A percentile compares a stretch with the other conserved stretches of the same genome.
These are phyloP conservation scores for Scaeva pyrastri DNA, from an alignment of 2,888 invertebrate genomes.

Conservation along the genomic window DNA sequence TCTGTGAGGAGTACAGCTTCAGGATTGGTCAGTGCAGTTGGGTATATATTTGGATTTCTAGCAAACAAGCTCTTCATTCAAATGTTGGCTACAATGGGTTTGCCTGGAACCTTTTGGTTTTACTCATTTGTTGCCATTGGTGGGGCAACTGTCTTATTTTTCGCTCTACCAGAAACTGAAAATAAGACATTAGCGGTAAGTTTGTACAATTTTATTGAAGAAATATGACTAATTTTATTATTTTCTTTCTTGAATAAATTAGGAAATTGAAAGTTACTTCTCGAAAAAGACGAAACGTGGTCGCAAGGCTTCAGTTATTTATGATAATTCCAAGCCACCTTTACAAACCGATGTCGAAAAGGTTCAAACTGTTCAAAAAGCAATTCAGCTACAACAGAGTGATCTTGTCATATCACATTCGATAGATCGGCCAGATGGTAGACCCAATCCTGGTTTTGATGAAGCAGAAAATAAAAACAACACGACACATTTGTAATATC, in stretches of 20 bases:
- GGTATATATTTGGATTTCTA: slow-evolving; percentile 90
- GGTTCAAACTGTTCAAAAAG: slow-evolving; percentile 79
- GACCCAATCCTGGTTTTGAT: slow-evolving; percentile 80
- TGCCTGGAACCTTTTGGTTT: slow-evolving; percentile 90
- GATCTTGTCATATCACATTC: slow-evolving; percentile 78
- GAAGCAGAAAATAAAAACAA: slow-evolving; percentile 79
- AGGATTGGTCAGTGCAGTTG: slow-evolving; percentile 89
- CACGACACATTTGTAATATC: slow-evolving; percentile 80
- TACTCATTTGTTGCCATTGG: slow-evolving; percentile 87
- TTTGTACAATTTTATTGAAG: slow-evolving; percentile 6
- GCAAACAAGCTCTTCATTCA: slow-evolving; percentile 90
- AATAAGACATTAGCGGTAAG: slow-evolving; percentile 87
- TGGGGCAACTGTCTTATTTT: slow-evolving; percentile 88
- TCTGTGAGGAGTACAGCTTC: slow-evolving; percentile 89
- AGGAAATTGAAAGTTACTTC: slow-evolving; percentile 83
- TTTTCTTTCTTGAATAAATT: slow-evolving; percentile 16
- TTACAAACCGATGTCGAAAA: slow-evolving; percentile 77
- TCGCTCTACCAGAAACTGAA: slow-evolving; percentile 92
- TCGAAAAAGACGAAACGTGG: slow-evolving; percentile 81
- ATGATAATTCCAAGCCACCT: slow-evolving; percentile 65
- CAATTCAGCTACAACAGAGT: slow-evolving; percentile 81
- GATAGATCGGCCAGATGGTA: slow-evolving; percentile 71
- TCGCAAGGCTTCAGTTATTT: slow-evolving; percentile 41
- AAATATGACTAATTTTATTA: neutral
- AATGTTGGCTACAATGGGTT: slow-evolving; percentile 87